Evolutionary conservation across 2,113 vertebrate species (phyloP), one percentile per base, ranked within the genome.

Genomic region (Apteryx owenii): DNA sequence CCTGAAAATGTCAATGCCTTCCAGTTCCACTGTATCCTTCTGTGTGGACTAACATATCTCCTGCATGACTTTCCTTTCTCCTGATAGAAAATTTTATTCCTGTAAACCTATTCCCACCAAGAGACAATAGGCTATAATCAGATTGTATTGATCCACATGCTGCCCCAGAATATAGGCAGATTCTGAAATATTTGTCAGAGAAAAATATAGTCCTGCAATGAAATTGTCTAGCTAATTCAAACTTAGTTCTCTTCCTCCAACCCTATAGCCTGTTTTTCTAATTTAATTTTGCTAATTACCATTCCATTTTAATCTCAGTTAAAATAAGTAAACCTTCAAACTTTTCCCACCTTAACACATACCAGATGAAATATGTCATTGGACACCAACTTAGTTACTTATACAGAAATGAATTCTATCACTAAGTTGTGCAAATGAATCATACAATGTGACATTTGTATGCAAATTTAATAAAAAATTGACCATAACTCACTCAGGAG

Each of bases 381-480:
- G 48, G 83, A 79, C 14, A 65, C 5, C 12, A 81, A 72, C 60
- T 85, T 58, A 81, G 65, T 76, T 84, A 65, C 2, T n/a, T 92
- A 87, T 33, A 26, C 58, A 18, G 44, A 62, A 95, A 85, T 12
- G 25, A 85, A 84, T 85, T 92, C 70, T 89, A 53, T 54, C 66
- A 76, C 33, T 8, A 19, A 61, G 9, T 73, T 91, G 25, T 76
- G 20, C 31, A 80, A 66, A 97, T 95, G 38, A 89, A 40, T 12
- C 11, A 17, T 44, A 38, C 40, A 61, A 87, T 85, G 40, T 81
- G 78, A 92, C 56, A 87, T 82, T 92, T 79, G 19, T 56, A 71
- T 69, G 69, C 61, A 89, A 93, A 94, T 90, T 75, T 65, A 89
- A 76, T 85, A 29, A 79, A 90, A 90, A 69, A 23, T 16, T 87